A percentile compares a stretch with the other conserved stretches of the same genome.
Conservation (phyloP, 2,797 vertebrate genomes). For the Pseudochaenichthys georgianus region DNA sequence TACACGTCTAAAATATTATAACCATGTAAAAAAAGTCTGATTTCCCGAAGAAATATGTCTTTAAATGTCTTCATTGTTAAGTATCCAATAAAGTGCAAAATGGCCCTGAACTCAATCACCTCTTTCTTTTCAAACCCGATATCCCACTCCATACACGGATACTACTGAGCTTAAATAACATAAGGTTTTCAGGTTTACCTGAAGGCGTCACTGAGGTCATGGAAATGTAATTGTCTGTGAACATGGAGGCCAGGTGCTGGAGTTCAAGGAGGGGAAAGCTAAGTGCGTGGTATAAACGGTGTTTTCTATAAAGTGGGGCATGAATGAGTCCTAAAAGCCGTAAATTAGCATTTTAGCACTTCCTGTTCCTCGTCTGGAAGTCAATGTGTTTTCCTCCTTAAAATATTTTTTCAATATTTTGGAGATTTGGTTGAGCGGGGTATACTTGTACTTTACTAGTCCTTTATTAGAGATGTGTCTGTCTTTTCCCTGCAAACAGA, state of each 20-base stretch:
- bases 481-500: no score
- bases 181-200: background rate
- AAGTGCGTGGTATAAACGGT: background rate
- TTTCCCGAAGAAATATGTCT: background rate
- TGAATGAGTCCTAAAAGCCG: no score
- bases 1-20: background rate
- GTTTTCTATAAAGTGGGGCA: background rate
- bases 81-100: background rate
- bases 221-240: conserved; percentile 17
- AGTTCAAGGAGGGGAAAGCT: conserved; percentile 11
- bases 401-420: no score
- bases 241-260: conserved; percentile 9
- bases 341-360: no score
- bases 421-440: no score
- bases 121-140: background rate
- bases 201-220: conserved; percentile 27
- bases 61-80: no score
- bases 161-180: no score
- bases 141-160: no score
- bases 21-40: background rate
- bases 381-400: no score
- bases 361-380: no score
- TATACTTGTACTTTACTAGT: no score
- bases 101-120: background rate
- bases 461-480: no score